phyloP scores from a whole-genome alignment of 2,113 vertebrate genomes.

The Castor canadensis region DNA sequence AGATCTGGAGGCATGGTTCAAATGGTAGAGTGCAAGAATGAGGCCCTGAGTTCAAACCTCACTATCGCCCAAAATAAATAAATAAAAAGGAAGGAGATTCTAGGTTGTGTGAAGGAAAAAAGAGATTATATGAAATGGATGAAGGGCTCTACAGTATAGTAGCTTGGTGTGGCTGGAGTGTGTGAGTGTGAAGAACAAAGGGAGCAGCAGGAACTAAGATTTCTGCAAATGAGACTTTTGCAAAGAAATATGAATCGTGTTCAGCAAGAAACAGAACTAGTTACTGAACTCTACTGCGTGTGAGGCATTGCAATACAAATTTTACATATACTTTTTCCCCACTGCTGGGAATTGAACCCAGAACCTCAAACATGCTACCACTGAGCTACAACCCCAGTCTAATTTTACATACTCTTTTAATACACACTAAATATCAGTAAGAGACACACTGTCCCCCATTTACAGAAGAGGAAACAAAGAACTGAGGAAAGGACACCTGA shows the following conservation, averaged over 20 bases:
- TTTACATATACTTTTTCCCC: not conserved
- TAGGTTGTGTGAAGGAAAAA: not conserved
- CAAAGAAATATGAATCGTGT: not conserved
- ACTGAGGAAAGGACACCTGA: not conserved
- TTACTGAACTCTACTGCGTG: not conserved
- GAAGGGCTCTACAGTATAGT: not conserved
- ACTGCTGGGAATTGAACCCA: not conserved
- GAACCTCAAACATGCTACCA: not conserved
- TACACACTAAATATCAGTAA: not conserved
- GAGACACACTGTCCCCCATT: not conserved
- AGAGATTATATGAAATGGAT: not conserved
- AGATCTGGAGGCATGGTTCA: no score
- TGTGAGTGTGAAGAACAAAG: not conserved
- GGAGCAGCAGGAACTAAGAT: not conserved
- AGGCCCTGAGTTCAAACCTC: no score
- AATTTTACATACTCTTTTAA: not conserved
- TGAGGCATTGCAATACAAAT: not conserved
- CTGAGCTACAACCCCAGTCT: not conserved
- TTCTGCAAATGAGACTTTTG: not conserved
- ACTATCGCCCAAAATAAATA: no score
- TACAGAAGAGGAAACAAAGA: conserved; percentile 17
- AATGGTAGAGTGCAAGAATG: no score
- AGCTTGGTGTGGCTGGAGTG: not conserved
- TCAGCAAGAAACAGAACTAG: not conserved
- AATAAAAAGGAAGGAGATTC: not conserved